A percentile compares a stretch with the other conserved stretches of the same genome.
phyloP scores from a whole-genome alignment of 1,140 invertebrate genomes.

The Mya arenaria region DNA sequence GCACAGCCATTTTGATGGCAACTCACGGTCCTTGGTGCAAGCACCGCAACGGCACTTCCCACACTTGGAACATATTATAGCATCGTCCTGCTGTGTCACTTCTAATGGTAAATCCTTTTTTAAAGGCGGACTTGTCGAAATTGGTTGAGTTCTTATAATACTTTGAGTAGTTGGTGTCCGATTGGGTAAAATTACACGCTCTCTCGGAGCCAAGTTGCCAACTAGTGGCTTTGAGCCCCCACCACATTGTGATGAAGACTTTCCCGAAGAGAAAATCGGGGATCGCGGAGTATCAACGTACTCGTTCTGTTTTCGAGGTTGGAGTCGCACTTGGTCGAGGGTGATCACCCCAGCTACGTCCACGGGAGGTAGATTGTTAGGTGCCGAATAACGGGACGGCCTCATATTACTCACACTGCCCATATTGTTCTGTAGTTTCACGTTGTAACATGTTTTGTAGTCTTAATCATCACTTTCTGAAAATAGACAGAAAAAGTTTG shows the following conservation, averaged over 20 bases:
- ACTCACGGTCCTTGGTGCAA: slow-evolving; percentile 90
- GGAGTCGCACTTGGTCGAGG: slow-evolving; percentile 71
- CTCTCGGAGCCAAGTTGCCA: slow-evolving; percentile 12
- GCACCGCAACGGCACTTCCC: slow-evolving; percentile 92
- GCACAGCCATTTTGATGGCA: slow-evolving; percentile 94
- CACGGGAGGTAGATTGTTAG: slow-evolving; percentile 26
- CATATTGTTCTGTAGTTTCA: no score
- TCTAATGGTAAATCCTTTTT: slow-evolving; percentile 69
- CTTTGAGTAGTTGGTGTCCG: slow-evolving; percentile 40
- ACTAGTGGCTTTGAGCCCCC: background rate
- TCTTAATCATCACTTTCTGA: no score
- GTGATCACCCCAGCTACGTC: slow-evolving; percentile 65
- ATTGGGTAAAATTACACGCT: slow-evolving; percentile 36
- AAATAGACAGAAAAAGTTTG: no score
- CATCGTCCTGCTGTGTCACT: slow-evolving; percentile 75
- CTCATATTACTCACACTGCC: slow-evolving; percentile 36
- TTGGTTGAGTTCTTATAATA: slow-evolving; percentile 65
- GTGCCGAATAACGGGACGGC: slow-evolving; percentile 37
- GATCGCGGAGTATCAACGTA: slow-evolving; percentile 77
- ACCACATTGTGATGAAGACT: no score
- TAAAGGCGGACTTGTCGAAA: slow-evolving; percentile 66
- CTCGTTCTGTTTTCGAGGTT: slow-evolving; percentile 76
- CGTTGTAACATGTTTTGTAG: no score
- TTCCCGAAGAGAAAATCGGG: slow-evolving; percentile 22
- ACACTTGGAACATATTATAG: slow-evolving; percentile 93